Evolutionary conservation across 2,797 vertebrate species (phyloP), one percentile per base, ranked within the genome.

Genomic region (Dicrostonyx torquatus): DNA sequence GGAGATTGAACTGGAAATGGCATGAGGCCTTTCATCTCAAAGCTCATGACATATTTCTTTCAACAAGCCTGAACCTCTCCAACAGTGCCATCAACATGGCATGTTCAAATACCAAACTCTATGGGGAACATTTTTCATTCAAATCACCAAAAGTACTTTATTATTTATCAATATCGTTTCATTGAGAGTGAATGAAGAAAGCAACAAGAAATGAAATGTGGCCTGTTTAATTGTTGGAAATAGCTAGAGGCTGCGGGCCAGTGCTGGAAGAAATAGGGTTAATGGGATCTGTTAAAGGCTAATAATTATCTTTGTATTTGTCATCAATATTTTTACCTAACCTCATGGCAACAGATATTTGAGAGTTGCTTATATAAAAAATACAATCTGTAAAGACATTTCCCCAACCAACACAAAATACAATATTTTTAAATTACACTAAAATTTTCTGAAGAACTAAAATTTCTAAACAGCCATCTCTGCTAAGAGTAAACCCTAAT

Each of bases 221-320:
- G 18, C 77, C 15, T 45, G 2, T 72, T 75, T 79, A 75, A 86
- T 2, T 18, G 8, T n/a, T 64, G 2, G 77, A 15, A 64, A 45
- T 53, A 92, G 29, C 37, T 82, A 40, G 78, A 31, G 13, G 10
- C 55, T 62, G 79, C 9, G 29, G 14, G 13, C 60, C 89, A 15
- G 3, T 60, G 8, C 17, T 64, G 2, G 37, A 84, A 11, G 8
- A 94, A 24, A 80, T 4, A 73, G 31, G 13, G 60, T 94, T 73
- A 92, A 92, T 50, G 5, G 70, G 1, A 11, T 79, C 34, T 88
- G 80, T 53, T 79, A 93, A 95, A 34, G 62, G 68, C 20, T 78
- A 77, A 82, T n/a, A 91, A 77, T 77, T 89, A 86, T 53, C 48
- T 80, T 73, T 94, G 60, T 20, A 86, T 94, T 90, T 94, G 14